Percentiles rank a stretch among this genome's conserved stretches.
phyloP scores from a whole-genome alignment of 2,888 invertebrate genomes.

The Erynnis tages region DNA sequence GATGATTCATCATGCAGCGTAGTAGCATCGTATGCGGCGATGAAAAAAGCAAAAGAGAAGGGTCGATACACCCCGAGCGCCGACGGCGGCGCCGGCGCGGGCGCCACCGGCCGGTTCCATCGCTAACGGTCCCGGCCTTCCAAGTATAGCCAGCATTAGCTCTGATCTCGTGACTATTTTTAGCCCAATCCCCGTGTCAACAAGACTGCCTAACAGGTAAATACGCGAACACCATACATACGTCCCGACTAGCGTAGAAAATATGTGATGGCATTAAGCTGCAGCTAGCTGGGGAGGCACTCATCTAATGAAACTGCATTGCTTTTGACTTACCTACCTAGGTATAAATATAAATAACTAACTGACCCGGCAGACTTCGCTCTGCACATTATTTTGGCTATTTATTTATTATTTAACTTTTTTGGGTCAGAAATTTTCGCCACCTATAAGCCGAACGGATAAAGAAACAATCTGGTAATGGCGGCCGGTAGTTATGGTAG shows the following conservation, averaged over 20 bases:
- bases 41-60: slow-evolving; percentile 48
- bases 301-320: no score
- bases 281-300: neutral
- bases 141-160: slow-evolving; percentile 62
- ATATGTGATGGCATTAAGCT: neutral
- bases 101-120: slow-evolving; percentile 56
- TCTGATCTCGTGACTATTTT: slow-evolving; percentile 53
- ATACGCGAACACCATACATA: slow-evolving; percentile 17
- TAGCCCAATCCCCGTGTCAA: slow-evolving; percentile 48
- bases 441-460: no score
- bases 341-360: no score
- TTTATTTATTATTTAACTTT: no score
- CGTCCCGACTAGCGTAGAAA: slow-evolving; percentile 2
- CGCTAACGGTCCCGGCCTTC: slow-evolving; percentile 62
- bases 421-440: no score
- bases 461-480: no score
- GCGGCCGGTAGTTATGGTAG: no score
- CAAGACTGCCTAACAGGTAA: slow-evolving; percentile 31
- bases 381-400: no score
- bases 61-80: slow-evolving; percentile 49
- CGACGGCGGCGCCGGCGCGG: slow-evolving; percentile 42
- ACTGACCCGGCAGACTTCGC: no score
- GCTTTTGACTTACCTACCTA: no score
- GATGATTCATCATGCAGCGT: slow-evolving; percentile 34
- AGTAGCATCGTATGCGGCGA: slow-evolving; percentile 29